A percentile compares a stretch with the other conserved stretches of the same genome.
Conservation (phyloP, 1,140 invertebrate species). For the Danaus melanippus region DNA sequence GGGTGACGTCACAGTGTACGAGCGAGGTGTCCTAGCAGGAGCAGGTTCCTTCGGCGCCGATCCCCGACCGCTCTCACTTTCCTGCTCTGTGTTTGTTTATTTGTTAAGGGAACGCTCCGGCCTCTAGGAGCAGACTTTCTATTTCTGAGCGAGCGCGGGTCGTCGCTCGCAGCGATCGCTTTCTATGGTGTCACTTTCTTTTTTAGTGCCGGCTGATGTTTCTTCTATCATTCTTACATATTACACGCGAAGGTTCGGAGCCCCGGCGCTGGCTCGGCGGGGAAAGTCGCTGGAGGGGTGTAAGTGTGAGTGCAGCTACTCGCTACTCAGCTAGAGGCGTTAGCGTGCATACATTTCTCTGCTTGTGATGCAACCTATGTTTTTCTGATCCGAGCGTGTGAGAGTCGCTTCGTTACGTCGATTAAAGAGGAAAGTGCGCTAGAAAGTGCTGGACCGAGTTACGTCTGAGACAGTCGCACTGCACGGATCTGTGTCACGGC, state of each 20-base stretch:
- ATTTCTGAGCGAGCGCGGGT: slow-evolving; percentile 59
- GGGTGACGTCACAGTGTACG: slow-evolving; percentile 3
- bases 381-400: slow-evolving; percentile 57
- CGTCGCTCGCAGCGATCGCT: slow-evolving; percentile 52
- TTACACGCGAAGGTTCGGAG: neutral
- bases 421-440: slow-evolving; percentile 65
- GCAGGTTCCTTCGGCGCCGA: slow-evolving; percentile 43
- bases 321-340: slow-evolving; percentile 1
- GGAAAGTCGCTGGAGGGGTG: slow-evolving; percentile 19
- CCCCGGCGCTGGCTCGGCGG: neutral
- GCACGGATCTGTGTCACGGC: slow-evolving; percentile 48
- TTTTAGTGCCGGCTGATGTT: slow-evolving; percentile 26
- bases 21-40: slow-evolving; percentile 30
- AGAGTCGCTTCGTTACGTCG: slow-evolving; percentile 68
- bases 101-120: slow-evolving; percentile 57
- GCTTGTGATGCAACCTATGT: slow-evolving; percentile 62
- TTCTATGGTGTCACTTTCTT: slow-evolving; percentile 65
- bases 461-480: slow-evolving; percentile 18
- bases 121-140: slow-evolving; percentile 64
- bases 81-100: slow-evolving; percentile 58
- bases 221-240: neutral
- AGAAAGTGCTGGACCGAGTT: slow-evolving; percentile 47
- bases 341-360: slow-evolving; percentile 64
- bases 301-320: slow-evolving; percentile 14
- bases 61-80: slow-evolving; percentile 57